Percentiles rank a stretch among this genome's conserved stretches.
Evolutionary conservation across 2,113 vertebrate genomes (phyloP).

Genomic region (Lampris incognitus): DNA sequence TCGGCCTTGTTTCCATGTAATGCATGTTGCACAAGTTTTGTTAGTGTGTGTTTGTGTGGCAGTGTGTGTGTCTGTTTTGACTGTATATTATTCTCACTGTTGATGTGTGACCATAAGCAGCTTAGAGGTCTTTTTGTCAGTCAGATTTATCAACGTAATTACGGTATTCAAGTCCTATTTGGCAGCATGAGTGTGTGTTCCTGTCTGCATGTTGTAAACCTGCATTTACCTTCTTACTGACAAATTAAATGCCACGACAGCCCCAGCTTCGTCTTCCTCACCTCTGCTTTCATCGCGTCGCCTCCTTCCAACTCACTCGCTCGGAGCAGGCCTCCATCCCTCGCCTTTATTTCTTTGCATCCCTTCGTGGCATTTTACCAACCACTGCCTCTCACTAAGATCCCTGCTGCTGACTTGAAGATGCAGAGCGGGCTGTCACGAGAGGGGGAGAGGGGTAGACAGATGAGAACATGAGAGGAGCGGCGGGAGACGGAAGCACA

Average conservation of each 20-base stretch:
- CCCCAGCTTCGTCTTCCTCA: constrained; percentile 44
- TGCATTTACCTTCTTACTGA: constrained; percentile 52
- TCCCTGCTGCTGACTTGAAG: too few species aligned
- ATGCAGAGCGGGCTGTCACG: background rate
- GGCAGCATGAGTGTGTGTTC: constrained; percentile 15
- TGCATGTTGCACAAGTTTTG: constrained; percentile 24
- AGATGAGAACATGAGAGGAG: background rate
- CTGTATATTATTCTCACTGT: constrained; percentile 51
- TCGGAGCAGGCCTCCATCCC: constrained; percentile 4
- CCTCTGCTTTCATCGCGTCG: constrained; percentile 25
- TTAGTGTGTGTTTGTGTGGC: background rate
- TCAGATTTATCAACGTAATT: constrained; percentile 76
- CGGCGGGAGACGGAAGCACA: background rate
- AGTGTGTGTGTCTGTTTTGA: constrained; percentile 23
- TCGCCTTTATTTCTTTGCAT: background rate
- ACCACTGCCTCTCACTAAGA: constrained; percentile 5
- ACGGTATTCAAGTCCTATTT: constrained; percentile 58
- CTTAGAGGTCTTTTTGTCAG: constrained; percentile 65
- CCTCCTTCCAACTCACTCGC: background rate
- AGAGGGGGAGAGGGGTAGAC: background rate
- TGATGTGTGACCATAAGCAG: constrained; percentile 58
- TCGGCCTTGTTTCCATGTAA: constrained; percentile 58
- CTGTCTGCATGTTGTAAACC: constrained; percentile 35
- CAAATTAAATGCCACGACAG: constrained; percentile 47
- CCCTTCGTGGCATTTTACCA: background rate